Evolutionary conservation across 2,888 invertebrate genomes (phyloP).

Genomic region (Spilosoma lubricipeda): DNA sequence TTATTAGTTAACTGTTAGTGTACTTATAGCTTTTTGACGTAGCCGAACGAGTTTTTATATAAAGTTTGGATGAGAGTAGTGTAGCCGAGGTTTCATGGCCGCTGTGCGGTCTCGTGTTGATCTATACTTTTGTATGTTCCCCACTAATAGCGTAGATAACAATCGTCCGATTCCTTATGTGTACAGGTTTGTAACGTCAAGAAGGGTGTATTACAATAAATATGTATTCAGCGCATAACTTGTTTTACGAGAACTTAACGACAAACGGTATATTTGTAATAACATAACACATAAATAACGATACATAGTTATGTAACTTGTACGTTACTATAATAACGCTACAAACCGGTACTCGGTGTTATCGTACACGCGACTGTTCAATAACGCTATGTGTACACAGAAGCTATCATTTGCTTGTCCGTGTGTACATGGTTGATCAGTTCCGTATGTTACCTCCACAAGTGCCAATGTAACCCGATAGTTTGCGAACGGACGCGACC

Average conservation of each 20-base stretch:
- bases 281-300: not conserved
- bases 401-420: slow-evolving; percentile 35
- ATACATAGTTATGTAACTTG: slow-evolving; percentile 17
- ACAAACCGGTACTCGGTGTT: slow-evolving; percentile 31
- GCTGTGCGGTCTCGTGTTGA: slow-evolving; percentile 53
- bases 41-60: slow-evolving; percentile 69
- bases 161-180: slow-evolving; percentile 49
- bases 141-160: slow-evolving; percentile 46
- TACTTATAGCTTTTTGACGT: slow-evolving; percentile 75
- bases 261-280: not conserved
- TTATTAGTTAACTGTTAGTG: slow-evolving; percentile 77
- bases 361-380: slow-evolving; percentile 26
- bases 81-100: slow-evolving; percentile 50
- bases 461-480: slow-evolving; percentile 73
- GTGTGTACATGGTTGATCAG: slow-evolving; percentile 31
- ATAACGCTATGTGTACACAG: slow-evolving; percentile 30
- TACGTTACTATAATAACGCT: slow-evolving; percentile 25
- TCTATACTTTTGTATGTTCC: slow-evolving; percentile 42
- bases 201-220: slow-evolving; percentile 17
- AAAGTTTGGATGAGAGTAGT: slow-evolving; percentile 57
- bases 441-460: slow-evolving; percentile 68
- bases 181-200: slow-evolving; percentile 25
- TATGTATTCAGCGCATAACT: slow-evolving; percentile 6
- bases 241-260: not conserved
- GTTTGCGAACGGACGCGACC: slow-evolving; percentile 62